Base-by-base conservation (phyloP, 2,888 invertebrate genomes). In the Epiblema foenella region DNA sequence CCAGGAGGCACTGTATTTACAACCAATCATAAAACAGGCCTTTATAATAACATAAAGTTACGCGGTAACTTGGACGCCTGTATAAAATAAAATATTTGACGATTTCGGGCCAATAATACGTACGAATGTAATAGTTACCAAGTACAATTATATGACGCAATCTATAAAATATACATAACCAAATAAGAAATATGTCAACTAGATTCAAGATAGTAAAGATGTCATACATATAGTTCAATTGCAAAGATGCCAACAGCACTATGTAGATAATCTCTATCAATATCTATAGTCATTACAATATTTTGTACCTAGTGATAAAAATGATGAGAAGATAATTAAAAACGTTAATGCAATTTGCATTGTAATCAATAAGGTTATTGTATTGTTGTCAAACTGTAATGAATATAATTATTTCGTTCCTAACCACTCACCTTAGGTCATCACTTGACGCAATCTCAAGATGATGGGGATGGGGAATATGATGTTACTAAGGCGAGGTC, bases 11-110 rank as follows among this genome's bases (percentile, higher is more conserved):
- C 82, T 81, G 73, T 86, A 54, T 92, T 92, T 91, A 91, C 87
- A 88, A 86, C 83, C 84, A 85, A 89, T 89, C 89, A 89, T 91
- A 90, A 91, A 91, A 89, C 83, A 81, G 83, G 79, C 88, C 85
- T 89, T 89, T 83, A 85, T 84, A 85, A 84, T 80, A 83, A 83
- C 85, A 85, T 89, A 89, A 89, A 89, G 85, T 82, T 82, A 83
- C 83, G 82, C 81, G 83, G 79, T 77, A 84, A 82, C 87, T 87
- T 77, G 79, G 77, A 56, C 56, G 56, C 39, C 8, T 51, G 24
- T 39, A 56, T 51, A 46, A n/a, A 33, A 70, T 62, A 62, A 71
- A 71, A 71, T 62, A 71, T 62, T 60, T 70, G 56, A 54, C 11
- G 24, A n/a, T 39, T 46, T 52, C 15, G 4, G n/a, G 15, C 24